Base-by-base conservation (phyloP, 2,113 vertebrate species). In the Myrmophylax atrothorax region DNA sequence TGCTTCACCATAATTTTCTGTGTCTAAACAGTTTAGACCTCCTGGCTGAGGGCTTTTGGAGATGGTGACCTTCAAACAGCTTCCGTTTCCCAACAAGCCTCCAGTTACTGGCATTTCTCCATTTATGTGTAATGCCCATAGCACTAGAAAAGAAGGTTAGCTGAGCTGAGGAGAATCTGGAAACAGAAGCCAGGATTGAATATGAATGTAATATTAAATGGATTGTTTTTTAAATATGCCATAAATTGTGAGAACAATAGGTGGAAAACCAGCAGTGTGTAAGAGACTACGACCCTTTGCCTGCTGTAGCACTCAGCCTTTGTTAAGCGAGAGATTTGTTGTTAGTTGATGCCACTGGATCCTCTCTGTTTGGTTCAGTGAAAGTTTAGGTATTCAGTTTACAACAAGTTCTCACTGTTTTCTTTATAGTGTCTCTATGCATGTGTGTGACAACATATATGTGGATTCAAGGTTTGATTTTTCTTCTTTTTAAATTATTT, bases 231-330 rank as follows among this genome's bases (percentile, higher is more conserved):
- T 3, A 56, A 86, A 49, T 60, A 42, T 1, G 3, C 19, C 62
- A 19, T 76, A 44, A 69, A 76, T 66, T 23, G 14, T 20, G 33
- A 67, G 18, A 6, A 29, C 17, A 66, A 29, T 31, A 53, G 38
- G 9, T 93, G 38, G 59, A 81, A 89, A 89, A 81, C 1, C 24
- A 81, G 40, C 42, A 47, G 49, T 49, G n/a, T 46, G 5, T 42
- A 80, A 56, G 53, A 60, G 17, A 7, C 44, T 69, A 5, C 31
- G 18, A 47, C 10, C 7, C 6, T 79, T 56, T 72, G 56, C 38
- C 20, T 0, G 0, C 44, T 53, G 12, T 38, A 38, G 47, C 24
- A 8, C 10, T 63, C 63, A 85, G 2, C 40, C 50, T 67, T 15
- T 46, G 33, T 47, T 70, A 56, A 64, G 52, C 14, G 24, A 33